Evolutionary conservation across 2,113 vertebrate species (phyloP), one percentile per base, ranked within the genome.

Genomic region (Cacatua alba): DNA sequence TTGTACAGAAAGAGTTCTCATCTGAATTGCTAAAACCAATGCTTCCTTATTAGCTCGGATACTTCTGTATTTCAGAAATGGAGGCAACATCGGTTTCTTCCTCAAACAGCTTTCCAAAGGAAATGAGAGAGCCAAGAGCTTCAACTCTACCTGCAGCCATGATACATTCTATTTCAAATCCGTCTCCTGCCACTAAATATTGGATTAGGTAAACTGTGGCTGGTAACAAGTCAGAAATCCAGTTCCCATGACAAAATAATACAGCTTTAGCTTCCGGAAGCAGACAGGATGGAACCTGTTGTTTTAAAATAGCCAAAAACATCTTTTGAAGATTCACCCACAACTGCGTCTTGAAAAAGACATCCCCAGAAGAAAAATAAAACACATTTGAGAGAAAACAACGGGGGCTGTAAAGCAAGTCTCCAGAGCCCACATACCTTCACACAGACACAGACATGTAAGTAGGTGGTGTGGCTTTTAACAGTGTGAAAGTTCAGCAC

Each of bases 361-460:
- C 25, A 75, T 6, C 8, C 10, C 8, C 18, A 63, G 24, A 80
- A 9, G 4, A 43, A 71, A 67, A 78, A 77, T 6, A 39, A 21
- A 25, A 59, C 13, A 7, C 25, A 55, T 35, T 31, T 46, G 33
- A 86, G 26, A 24, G 16, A 84, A 72, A 84, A 46, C 35, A 87
- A 79, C 1, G 2, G 17, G 21, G 55, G 13, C 17, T 84, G 24
- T 67, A 83, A 74, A 84, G 48, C 25, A 57, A 63, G 10, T 51
- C 52, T 62, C 24, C 1, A 0, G 12, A 65, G 23, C 12, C 53
- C 60, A 46, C 2, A 6, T 4, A 57, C 6, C 4, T 85, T 71
- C 82, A 63, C 0, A 1, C 2, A 55, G 17, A 62, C 0, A 35
- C 0, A 35, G 39, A 64, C 16, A 46, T 2, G 7, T 11, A 67